Evolutionary conservation across 2,113 vertebrate genomes (phyloP), one percentile per base, ranked within the genome.

Genomic region (Odocoileus hemionus): DNA sequence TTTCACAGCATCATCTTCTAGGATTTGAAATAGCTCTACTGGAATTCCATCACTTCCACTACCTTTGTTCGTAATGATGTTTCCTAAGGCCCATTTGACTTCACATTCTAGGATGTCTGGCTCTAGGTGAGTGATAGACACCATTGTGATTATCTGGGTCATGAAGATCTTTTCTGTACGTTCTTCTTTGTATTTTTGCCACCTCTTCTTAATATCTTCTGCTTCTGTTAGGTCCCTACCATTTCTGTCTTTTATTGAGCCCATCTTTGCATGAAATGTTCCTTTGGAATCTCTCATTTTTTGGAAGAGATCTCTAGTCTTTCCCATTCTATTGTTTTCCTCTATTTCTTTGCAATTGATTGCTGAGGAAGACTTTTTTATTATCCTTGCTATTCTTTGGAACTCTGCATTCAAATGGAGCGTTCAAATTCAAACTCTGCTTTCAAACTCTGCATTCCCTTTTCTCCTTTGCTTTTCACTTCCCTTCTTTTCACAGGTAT

Each of bases 11-110:
- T 67, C 7, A 4, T n/a, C 61, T 67, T 14, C n/a, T 0, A 67
- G 61, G 61, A 19, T 67, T 9, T 67, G 33, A n/a, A 67, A n/a
- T 19, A 67, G 0, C 33, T n/a, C 33, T 0, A n/a, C 16, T n/a
- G 61, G 33, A 64, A 64, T 64, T 17, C 33, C 61, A 64, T 64
- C 33, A 19, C 15, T 7, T 67, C 33, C 33, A 19, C 33, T 67
- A 67, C 16, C 61, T 67, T 67, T 67, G 61, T n/a, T n/a, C 1
- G 1, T 19, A 67, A 7, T n/a, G 33, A 67, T 67, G 33, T 33
- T n/a, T 67, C 0, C 0, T 67, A 67, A 67, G 16, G 33, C 61
- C 61, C 61, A 19, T 5, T 67, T 67, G 16, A n/a, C 61, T 67
- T 67, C 33, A 67, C 33, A 67, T 67, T 67, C 33, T 33, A 67